A percentile compares a stretch with the other conserved stretches of the same genome.
phyloP scores from a whole-genome alignment of 2,113 vertebrate genomes.

The Rhabdornis inornatus region DNA sequence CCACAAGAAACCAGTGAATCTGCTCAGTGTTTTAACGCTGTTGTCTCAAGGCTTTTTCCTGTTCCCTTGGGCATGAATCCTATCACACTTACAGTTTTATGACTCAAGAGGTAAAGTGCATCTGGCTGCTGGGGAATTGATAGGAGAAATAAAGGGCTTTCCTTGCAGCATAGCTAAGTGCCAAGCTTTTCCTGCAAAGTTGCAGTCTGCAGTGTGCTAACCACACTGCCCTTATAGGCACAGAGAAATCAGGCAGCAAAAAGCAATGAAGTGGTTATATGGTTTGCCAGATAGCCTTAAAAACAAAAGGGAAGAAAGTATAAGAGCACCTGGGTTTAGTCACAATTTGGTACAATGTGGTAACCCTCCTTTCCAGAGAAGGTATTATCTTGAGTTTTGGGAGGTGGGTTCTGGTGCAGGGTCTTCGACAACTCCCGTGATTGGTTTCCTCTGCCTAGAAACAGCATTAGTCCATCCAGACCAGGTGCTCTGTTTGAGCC shows the following conservation, averaged over 20 bases:
- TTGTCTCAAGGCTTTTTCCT: not conserved
- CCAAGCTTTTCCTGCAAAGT: not conserved
- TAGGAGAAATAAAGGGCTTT: not conserved
- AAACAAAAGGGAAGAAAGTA: not conserved
- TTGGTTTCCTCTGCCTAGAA: not conserved
- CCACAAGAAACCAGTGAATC: not conserved
- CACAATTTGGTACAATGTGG: not conserved
- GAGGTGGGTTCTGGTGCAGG: not conserved
- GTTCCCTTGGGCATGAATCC: accelerated
- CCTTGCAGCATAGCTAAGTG: not conserved
- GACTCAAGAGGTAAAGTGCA: not conserved
- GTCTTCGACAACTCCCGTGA: not conserved
- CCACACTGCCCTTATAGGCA: not conserved
- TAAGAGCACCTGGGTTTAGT: not conserved
- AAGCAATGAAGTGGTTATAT: not conserved
- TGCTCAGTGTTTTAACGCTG: not conserved
- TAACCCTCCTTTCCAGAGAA: not conserved
- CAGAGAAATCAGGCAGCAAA: not conserved
- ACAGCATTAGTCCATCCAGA: not conserved
- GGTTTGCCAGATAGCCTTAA: not conserved
- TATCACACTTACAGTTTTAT: accelerated
- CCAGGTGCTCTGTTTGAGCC: not conserved
- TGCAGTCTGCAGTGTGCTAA: not conserved
- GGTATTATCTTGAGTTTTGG: not conserved
- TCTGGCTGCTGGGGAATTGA: not conserved